Evolutionary conservation across 2,797 vertebrate genomes (phyloP).

Genomic region (Clarias laeviceps): DNA sequence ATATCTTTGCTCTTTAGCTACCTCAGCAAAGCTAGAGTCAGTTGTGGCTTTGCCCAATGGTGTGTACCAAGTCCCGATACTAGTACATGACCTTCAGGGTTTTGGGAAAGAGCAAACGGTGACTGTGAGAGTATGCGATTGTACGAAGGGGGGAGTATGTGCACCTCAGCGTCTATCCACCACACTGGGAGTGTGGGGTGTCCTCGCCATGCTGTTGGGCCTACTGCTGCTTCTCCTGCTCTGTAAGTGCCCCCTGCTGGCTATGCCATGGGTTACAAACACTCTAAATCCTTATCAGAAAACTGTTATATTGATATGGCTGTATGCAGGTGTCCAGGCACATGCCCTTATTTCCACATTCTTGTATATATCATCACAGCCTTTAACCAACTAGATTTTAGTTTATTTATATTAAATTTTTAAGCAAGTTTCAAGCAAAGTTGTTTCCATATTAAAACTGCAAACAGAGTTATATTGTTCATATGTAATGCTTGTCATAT

Average conservation of each 20-base stretch:
- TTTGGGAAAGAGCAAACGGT: conserved; percentile 54
- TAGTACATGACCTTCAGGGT: conserved; percentile 74
- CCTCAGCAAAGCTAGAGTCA: conserved; percentile 69
- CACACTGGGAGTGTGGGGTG: conserved; percentile 78
- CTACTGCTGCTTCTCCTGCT: conserved; percentile 73
- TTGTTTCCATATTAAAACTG: neutral
- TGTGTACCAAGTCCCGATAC: conserved; percentile 72
- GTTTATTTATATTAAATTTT: too few relatives aligned
- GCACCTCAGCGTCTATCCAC: neutral
- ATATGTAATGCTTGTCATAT: neutral
- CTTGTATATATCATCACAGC: neutral
- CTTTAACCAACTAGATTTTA: neutral
- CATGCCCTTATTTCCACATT: neutral
- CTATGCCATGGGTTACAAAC: neutral
- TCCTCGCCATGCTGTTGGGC: conserved; percentile 82
- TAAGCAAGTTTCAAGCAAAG: neutral
- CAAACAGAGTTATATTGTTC: neutral
- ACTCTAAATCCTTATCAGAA: neutral
- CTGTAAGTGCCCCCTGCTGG: conserved; percentile 73
- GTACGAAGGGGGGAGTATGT: conserved; percentile 60
- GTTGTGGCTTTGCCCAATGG: conserved; percentile 59
- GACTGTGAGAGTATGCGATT: conserved; percentile 74
- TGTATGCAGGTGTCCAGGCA: too few relatives aligned
- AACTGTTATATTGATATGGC: neutral
- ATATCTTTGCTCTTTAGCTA: conserved; percentile 29